Base-by-base conservation (phyloP, 1,140 invertebrate species). In the Steinernema feltiae region DNA sequence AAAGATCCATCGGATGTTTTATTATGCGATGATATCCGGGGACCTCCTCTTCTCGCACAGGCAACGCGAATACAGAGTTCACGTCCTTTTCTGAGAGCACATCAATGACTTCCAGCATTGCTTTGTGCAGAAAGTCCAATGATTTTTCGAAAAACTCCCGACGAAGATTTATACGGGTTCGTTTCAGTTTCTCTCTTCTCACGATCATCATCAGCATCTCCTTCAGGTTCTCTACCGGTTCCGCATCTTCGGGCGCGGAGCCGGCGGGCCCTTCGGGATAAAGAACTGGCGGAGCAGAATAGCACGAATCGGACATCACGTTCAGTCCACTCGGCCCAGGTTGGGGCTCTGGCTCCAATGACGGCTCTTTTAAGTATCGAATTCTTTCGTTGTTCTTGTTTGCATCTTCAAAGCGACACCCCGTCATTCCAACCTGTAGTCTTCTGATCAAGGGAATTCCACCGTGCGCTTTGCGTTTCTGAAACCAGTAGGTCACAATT, bases 381-480 rank as follows among this genome's bases (percentile, higher is more conserved):
- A 18, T 27, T 63, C 53, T 21, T 63, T 63, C 7, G 53, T 7
- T 27, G 41, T 46, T n/a, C n/a, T 46, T n/a, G 41, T n/a, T 46
- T 46, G 41, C 7, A 12, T 63, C 53, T 17, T 63, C 53, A 63
- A 63, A 63, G 53, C 53, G 53, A 27, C 53, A 63, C 3, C 53
- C 53, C 3, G 53, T 63, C 53, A 63, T 63, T 15, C 15, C 53
- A 17, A 63, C 53, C 53, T 63, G 53, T 7, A 88, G 78, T 35
- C 95, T 88, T 75, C 95, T 87, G 27, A 99, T 86, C 30, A 99
- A 88, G 0, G 96, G 96, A 12, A 98, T 95, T 0, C 97, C 97
- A 88, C 97, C 97, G 70, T 95, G 87, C 74, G 92, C 93, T 85
- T 96, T 94, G 18, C 96, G 78, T 86, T 98, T 98, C 1, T 97